A percentile compares a stretch with the other conserved stretches of the same genome.
Conservation (phyloP, 2,797 vertebrate genomes). For the Monodelphis domestica region DNA sequence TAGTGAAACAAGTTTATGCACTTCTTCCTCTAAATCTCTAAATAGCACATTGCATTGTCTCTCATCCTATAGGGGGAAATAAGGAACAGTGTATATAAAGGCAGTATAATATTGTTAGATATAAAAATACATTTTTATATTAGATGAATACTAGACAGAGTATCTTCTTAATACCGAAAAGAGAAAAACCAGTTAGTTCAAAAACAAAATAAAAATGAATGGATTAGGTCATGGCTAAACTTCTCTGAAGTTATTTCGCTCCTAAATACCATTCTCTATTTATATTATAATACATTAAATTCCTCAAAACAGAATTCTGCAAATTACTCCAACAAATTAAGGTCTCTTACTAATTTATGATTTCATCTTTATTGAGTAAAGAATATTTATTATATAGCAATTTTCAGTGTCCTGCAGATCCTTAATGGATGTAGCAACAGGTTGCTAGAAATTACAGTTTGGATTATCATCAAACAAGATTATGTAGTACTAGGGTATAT, state of each 20-base stretch:
- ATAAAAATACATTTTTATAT: not conserved
- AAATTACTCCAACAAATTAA: not conserved
- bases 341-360: not conserved
- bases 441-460: not conserved
- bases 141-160: not conserved
- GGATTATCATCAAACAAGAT: not conserved
- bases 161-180: not conserved
- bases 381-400: not conserved
- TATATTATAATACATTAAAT: not conserved
- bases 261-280: not conserved
- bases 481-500: not conserved
- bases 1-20: not conserved
- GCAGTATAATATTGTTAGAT: not conserved
- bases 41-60: not conserved
- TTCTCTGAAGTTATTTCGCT: not conserved
- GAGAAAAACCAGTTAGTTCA: not conserved
- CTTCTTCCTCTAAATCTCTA: not conserved
- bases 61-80: not conserved
- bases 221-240: not conserved
- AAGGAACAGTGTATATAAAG: not conserved
- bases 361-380: not conserved
- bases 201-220: not conserved
- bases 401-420: not conserved
- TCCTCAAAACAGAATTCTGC: not conserved
- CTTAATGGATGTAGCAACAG: not conserved